These are phyloP conservation scores for Heliothis virescens DNA, from an alignment of 1,140 invertebrate genomes.

Conservation along the genomic window DNA sequence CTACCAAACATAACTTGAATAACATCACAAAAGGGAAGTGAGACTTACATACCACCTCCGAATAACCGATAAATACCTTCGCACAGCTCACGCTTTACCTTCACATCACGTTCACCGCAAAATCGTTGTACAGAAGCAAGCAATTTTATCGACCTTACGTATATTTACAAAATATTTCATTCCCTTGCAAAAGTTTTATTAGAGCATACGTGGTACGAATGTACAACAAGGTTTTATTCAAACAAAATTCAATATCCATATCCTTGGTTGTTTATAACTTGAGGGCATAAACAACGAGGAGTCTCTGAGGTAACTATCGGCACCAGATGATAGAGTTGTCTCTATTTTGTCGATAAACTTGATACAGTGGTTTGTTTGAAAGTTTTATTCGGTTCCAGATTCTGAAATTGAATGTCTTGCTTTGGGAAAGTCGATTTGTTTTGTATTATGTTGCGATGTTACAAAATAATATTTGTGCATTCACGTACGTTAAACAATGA, in stretches of 20 bases:
- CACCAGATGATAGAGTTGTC: slow-evolving; percentile 32
- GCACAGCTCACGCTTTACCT: slow-evolving; percentile 8
- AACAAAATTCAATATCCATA: slow-evolving; percentile 50
- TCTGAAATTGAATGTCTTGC: slow-evolving; percentile 13
- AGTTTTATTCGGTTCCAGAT: slow-evolving; percentile 2
- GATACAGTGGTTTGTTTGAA: slow-evolving; percentile 31
- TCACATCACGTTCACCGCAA: slow-evolving; percentile 35
- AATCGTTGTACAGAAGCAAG: slow-evolving; percentile 34
- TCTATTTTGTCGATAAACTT: slow-evolving; percentile 28
- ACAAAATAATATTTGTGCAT: not conserved
- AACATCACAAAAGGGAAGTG: slow-evolving; percentile 14
- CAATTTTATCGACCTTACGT: slow-evolving; percentile 49
- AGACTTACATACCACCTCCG: slow-evolving; percentile 1
- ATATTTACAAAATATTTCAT: slow-evolving; percentile 51
- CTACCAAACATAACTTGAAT: not conserved
- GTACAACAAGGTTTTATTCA: slow-evolving; percentile 31
- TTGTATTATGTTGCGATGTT: not conserved
- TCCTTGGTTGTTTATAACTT: slow-evolving; percentile 47
- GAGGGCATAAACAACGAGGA: slow-evolving; percentile 37
- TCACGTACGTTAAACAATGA: no score
- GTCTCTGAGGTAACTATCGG: slow-evolving; percentile 36
- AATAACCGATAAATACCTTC: slow-evolving; percentile 37
- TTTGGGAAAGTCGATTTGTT: slow-evolving; percentile 11
- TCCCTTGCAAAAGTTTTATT: slow-evolving; percentile 46
- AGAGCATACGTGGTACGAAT: slow-evolving; percentile 40